Percentiles rank a stretch among this genome's conserved stretches.
Evolutionary conservation across 2,888 invertebrate species (phyloP).

Genomic region (Balanococcus diminutus): DNA sequence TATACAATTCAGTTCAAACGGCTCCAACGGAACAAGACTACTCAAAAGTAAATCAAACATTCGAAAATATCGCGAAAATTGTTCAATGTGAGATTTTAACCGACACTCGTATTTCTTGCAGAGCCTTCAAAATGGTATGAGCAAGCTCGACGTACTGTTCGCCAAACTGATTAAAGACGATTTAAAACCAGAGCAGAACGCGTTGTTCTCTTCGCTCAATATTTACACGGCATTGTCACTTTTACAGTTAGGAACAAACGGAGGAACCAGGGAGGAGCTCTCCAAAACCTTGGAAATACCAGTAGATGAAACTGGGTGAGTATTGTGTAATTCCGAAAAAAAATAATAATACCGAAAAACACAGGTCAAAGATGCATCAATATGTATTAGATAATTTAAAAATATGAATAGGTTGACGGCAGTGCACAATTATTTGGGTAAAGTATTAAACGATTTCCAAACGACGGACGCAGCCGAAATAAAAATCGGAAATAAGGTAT

Average conservation of each 20-base stretch:
- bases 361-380: not conserved
- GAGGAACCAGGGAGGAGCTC: not conserved
- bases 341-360: not conserved
- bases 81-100: too few species aligned
- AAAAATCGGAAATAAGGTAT: not conserved
- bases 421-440: not conserved
- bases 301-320: too few species aligned
- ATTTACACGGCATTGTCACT: not conserved
- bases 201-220: not conserved
- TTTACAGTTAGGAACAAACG: not conserved
- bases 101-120: not conserved
- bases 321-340: too few species aligned
- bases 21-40: too few species aligned
- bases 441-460: not conserved
- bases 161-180: not conserved
- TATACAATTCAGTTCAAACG: too few species aligned
- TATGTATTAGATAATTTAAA: too few species aligned
- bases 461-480: not conserved
- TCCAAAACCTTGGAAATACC: not conserved
- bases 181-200: not conserved
- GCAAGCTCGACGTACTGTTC: not conserved
- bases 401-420: not conserved
- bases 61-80: too few species aligned
- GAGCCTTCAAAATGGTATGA: not conserved
- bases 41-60: too few species aligned